Base-by-base conservation (phyloP, 2,797 vertebrate species). In the Crenuchus spilurus region DNA sequence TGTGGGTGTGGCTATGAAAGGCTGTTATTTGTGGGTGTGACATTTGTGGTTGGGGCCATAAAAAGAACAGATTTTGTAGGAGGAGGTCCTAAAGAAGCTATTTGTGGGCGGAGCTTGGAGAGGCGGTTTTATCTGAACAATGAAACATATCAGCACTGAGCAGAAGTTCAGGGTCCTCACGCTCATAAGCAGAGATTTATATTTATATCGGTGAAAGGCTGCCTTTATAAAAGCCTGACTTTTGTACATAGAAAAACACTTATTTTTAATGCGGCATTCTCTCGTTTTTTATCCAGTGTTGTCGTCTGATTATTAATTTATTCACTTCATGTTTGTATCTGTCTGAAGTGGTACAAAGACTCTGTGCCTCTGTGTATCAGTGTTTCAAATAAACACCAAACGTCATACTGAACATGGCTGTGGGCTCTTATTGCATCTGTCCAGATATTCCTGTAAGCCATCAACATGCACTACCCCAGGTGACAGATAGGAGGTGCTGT, bases 281-380 rank as follows among this genome's bases (percentile, higher is more conserved):
- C 48, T 85, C 66, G 54, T 86, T 33, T 80, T 63, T 57, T 63
- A 85, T 72, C 76, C 82, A 81, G 79, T 88, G 87, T 69, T 88
- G 89, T 85, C 65, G 72, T 89, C 80, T 86, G 79, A 80, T 72
- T 78, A 88, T 87, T 91, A 92, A 92, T 92, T 92, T 93, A 91
- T 94, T 91, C 72, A 87, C 85, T 91, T 83, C 84, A 86, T 87
- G 85, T 92, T 93, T 91, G 82, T 90, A 88, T 90, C 86, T 83
- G 75, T 88, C 86, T 88, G 82, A 90, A 84, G 83, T 80, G 84
- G 87, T 89, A 81, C 85, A 86, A 82, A 77, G 87, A 77, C 87
- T 90, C 82, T 89, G 85, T 89, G 88, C 84, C 87, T 79, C 66
- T 84, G 80, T 87, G 80, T 81, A 88, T 89, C 87, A 84, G 84